These are phyloP conservation scores for Perdita meconis DNA, from an alignment of 2,888 invertebrate species.

Conservation along the genomic window DNA sequence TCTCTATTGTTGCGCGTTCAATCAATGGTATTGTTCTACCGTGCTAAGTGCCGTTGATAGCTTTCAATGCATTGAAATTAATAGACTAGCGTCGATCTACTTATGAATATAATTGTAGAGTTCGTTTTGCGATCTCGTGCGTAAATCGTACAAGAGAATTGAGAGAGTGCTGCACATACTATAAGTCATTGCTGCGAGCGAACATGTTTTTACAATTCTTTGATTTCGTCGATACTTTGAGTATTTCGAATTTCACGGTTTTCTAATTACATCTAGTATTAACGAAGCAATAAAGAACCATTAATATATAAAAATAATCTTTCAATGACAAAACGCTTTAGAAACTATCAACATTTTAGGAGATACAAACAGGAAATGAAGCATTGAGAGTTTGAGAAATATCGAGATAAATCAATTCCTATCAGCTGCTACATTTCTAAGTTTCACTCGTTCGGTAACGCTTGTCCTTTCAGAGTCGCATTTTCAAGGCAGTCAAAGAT, in stretches of 20 bases:
- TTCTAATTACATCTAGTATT: no score
- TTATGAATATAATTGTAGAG: slow-evolving; percentile 16
- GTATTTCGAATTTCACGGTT: no score
- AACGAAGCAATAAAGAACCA: background rate
- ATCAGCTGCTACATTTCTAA: slow-evolving; percentile 11
- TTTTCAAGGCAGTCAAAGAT: slow-evolving; percentile 51
- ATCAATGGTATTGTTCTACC: background rate
- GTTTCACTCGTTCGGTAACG: slow-evolving; percentile 12
- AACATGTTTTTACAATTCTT: no score
- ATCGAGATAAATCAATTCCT: slow-evolving; percentile 14
- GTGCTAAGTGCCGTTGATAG: background rate
- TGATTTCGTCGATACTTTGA: no score
- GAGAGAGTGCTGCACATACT: slow-evolving; percentile 33
- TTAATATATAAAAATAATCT: background rate
- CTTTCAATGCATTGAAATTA: slow-evolving; percentile 30
- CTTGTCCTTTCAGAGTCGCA: slow-evolving; percentile 29
- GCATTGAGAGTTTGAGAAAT: slow-evolving; percentile 3
- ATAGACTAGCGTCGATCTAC: slow-evolving; percentile 35
- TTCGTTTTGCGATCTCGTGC: slow-evolving; percentile 16
- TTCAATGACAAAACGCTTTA: background rate
- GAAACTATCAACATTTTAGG: background rate
- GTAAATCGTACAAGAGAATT: slow-evolving; percentile 19
- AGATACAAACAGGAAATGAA: no score
- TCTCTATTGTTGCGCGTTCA: slow-evolving; percentile 7
- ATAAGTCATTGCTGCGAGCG: slow-evolving; percentile 20